Base-by-base conservation (phyloP, 2,888 invertebrate species). In the Patella depressa region DNA sequence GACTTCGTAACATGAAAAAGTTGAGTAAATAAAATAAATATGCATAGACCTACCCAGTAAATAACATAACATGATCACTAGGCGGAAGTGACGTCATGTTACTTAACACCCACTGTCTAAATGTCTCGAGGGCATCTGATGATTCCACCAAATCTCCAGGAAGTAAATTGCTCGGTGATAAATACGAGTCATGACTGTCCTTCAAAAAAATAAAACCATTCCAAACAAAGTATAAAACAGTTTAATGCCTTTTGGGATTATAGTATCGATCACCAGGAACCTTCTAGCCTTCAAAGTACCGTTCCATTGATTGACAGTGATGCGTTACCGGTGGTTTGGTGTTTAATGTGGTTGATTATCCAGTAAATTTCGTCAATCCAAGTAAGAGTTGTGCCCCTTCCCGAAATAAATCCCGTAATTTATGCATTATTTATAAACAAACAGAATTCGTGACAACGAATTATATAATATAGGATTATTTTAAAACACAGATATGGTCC, bases 1-100 rank as follows among this genome's bases (percentile, higher is more conserved):
- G 34, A 0, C 34, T 34, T 34, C 34, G 4, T 34, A 34, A 34
- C 34, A 24, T 24, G 24, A 24, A 24, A 1, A 24, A 45, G 45
- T 45, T 45, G 45, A 9, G 7, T 45, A 45, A 45, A 34, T 3
- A 57, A n/a, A 15, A 15, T n/a, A 59, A 59, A 7, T 11, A 19
- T 59, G 59, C 19, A 59, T 12, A 45, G 24, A 9, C 78, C 69
- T 19, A 83, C 83, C 83, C 83, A 15, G 83, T 83, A 76, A 83
- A 83, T 7, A 83, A 76, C 83, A 83, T 83, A 53, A 83, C 80
- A 73, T 83, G 83, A 71, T 83, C 83, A 45, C 80, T 80, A 5
- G 81, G 77, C 14, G 83, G 83, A 65, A 81, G 74, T 24, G 70
- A 73, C 19, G 77, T 57, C 45, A 77, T 79, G 19, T 78, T 74